Conservation (phyloP, 1,140 invertebrate genomes). For the Micrasema longulum region DNA sequence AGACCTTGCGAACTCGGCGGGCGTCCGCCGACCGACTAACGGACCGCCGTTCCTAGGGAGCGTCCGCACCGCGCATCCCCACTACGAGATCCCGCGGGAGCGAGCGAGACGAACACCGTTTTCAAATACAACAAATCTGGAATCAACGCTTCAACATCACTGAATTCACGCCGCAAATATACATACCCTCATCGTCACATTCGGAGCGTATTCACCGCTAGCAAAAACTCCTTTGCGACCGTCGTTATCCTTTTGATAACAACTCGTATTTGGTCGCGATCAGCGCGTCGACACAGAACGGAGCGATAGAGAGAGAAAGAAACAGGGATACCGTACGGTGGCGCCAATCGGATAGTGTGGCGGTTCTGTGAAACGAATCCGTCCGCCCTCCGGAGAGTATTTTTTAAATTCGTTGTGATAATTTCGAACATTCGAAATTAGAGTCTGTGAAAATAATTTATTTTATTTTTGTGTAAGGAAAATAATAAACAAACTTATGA, state of each 20-base stretch:
- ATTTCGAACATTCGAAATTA: constrained; percentile 30
- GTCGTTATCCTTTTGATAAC: background rate
- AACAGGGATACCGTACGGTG: constrained; percentile 38
- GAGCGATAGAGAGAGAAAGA: constrained; percentile 23
- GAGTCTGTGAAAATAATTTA: too few species aligned
- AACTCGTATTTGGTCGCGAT: background rate
- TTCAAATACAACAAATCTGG: background rate
- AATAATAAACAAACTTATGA: too few species aligned
- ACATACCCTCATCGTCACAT: background rate
- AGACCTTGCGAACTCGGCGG: constrained; percentile 36
- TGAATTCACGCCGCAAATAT: background rate
- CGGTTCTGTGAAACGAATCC: constrained; percentile 28
- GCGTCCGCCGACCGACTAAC: constrained; percentile 52
- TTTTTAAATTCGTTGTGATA: too few species aligned
- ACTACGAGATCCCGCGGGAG: constrained; percentile 55
- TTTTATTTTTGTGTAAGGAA: constrained; percentile 12
- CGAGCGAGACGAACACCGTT: constrained; percentile 56
- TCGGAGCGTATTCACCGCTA: too few species aligned
- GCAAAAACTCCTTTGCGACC: too few species aligned
- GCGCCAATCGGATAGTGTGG: constrained; percentile 40
- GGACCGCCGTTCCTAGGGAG: constrained; percentile 39
- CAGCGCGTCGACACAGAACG: background rate
- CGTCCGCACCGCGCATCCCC: constrained; percentile 38
- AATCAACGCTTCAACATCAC: background rate
- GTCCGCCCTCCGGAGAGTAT: constrained; percentile 42